phyloP scores from a whole-genome alignment of 2,797 vertebrate genomes.

The Parambassis ranga region DNA sequence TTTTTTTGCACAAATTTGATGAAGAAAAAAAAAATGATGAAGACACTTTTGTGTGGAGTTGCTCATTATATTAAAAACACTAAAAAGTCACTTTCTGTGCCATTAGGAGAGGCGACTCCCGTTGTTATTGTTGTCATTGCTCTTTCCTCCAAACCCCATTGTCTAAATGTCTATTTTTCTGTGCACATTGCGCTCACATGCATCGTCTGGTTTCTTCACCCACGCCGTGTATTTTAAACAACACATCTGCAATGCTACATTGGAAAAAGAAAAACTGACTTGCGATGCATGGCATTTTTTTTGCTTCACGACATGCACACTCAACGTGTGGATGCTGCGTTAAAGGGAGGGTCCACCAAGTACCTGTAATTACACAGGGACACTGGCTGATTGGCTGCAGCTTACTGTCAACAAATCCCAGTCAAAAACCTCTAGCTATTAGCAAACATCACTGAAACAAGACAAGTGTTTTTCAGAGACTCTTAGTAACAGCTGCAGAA shows the following conservation, averaged over 20 bases:
- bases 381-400: background rate
- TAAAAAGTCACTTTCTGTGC: background rate
- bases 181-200: slow-evolving; percentile 53
- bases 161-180: slow-evolving; percentile 53
- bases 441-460: background rate
- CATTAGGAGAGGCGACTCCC: slow-evolving; percentile 14
- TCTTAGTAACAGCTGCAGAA: background rate
- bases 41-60: slow-evolving; percentile 5
- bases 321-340: slow-evolving; percentile 27
- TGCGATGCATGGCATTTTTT: slow-evolving; percentile 74
- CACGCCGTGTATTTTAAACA: slow-evolving; percentile 36
- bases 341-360: slow-evolving; percentile 67
- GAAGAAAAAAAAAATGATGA: no score
- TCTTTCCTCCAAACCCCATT: slow-evolving; percentile 57
- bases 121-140: slow-evolving; percentile 49
- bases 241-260: slow-evolving; percentile 47
- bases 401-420: background rate
- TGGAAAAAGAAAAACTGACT: slow-evolving; percentile 48
- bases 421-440: background rate
- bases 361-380: background rate
- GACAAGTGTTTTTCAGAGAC: no score
- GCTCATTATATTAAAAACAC: slow-evolving; percentile 13
- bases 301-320: slow-evolving; percentile 56
- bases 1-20: slow-evolving; percentile 6
- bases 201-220: slow-evolving; percentile 44